Conservation (phyloP, 2,113 vertebrate species). For the Callionymus lyra region DNA sequence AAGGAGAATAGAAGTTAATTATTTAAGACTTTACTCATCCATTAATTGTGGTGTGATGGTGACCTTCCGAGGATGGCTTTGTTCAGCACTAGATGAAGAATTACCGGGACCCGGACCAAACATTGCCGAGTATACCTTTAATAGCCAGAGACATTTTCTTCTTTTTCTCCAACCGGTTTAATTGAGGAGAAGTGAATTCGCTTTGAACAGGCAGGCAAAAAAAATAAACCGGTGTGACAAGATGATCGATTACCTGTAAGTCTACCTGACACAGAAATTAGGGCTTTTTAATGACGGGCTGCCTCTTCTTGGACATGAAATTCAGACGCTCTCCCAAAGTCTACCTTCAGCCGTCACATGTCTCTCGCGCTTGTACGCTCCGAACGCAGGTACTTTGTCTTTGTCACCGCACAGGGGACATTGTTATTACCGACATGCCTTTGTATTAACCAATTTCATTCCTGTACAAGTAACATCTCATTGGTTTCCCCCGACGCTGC, state of each 20-base stretch:
- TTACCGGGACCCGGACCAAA: slow-evolving; percentile 35
- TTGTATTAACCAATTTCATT: slow-evolving; percentile 93
- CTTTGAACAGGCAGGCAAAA: slow-evolving; percentile 71
- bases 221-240: slow-evolving; percentile 77
- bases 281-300: slow-evolving; percentile 89
- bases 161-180: slow-evolving; percentile 72
- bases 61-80: slow-evolving; percentile 18
- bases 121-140: slow-evolving; percentile 64
- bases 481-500: slow-evolving; percentile 76
- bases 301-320: slow-evolving; percentile 86
- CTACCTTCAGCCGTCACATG: slow-evolving; percentile 82
- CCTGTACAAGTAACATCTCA: slow-evolving; percentile 88
- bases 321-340: slow-evolving; percentile 89
- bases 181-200: slow-evolving; percentile 80
- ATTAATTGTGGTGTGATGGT: slow-evolving; percentile 6
- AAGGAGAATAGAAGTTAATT: background rate
- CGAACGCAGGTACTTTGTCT: slow-evolving; percentile 89
- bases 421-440: slow-evolving; percentile 95
- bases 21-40: slow-evolving; percentile 4
- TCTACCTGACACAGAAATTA: slow-evolving; percentile 94
- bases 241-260: slow-evolving; percentile 94
- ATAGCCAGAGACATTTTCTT: slow-evolving; percentile 67
- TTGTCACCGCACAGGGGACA: slow-evolving; percentile 89
- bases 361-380: slow-evolving; percentile 78
- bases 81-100: slow-evolving; percentile 34